These are phyloP conservation scores for Coecobrya sp. DNA, from an alignment of 2,888 invertebrate genomes.

Conservation along the genomic window DNA sequence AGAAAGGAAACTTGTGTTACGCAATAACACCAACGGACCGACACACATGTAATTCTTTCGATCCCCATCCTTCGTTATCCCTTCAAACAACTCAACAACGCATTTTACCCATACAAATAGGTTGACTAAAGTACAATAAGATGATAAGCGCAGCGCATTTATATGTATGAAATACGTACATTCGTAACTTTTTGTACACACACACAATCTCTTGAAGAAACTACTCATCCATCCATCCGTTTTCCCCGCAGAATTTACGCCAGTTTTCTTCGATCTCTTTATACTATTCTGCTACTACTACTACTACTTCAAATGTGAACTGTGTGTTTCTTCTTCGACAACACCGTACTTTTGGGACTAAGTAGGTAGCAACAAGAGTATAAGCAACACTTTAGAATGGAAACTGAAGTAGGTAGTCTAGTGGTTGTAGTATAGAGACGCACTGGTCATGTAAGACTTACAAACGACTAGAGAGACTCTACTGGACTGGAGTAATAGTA, in stretches of 20 bases:
- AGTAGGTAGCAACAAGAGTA: slow-evolving; percentile 1
- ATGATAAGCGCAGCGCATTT: neutral
- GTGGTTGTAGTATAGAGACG: neutral
- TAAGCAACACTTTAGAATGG: neutral
- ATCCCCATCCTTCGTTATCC: slow-evolving; percentile 36
- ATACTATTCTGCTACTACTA: neutral
- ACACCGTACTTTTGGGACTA: neutral
- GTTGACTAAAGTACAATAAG: neutral
- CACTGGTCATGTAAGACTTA: neutral
- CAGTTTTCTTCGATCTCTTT: neutral
- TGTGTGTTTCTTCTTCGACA: neutral
- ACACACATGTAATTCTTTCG: neutral
- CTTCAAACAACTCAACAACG: slow-evolving; percentile 21
- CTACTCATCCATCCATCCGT: slow-evolving; percentile 55
- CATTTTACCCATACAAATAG: neutral
- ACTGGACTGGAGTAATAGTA: neutral
- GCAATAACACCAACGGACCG: slow-evolving; percentile 13
- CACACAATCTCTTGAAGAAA: slow-evolving; percentile 1
- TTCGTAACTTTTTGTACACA: neutral
- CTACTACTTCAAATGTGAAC: neutral
- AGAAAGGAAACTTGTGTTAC: slow-evolving; percentile 41
- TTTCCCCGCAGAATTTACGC: slow-evolving; percentile 40
- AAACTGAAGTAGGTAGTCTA: neutral
- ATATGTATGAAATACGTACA: neutral
- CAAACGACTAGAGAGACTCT: neutral